Evolutionary conservation across 2,888 invertebrate species (phyloP), one percentile per base, ranked within the genome.

Genomic region (Dasypogon diadema): DNA sequence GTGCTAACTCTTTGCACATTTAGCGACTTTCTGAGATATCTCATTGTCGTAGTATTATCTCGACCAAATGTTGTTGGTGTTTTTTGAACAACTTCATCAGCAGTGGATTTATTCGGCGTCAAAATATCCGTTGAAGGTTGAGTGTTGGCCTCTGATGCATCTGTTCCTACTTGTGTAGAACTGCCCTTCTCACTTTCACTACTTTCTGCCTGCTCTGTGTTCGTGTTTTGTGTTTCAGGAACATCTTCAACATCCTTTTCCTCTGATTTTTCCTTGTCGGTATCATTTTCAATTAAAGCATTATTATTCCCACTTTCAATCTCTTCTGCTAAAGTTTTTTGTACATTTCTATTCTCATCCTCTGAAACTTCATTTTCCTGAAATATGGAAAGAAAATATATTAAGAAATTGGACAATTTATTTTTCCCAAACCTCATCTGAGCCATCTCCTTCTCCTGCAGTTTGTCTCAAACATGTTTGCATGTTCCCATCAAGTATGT

Each of bases 401-500:
- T n/a, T n/a, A n/a, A n/a, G n/a, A n/a, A n/a, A n/a, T n/a, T n/a
- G n/a, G 3, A 8, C 6, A 58, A 58, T 30, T 12, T 58, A 68
- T 30, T 55, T 55, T 58, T 58, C 14, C n/a, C 16, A 14, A 4
- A 5, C 80, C 74, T 80, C 81, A 21, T 80, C 79, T 1, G 80
- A 78, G 75, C 79, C 24, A 34, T 54, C 54, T 76, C 79, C 30
- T 58, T 54, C 54, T 6, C 14, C 56, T 3, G 34, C 51, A 16
- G 16, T 75, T 16, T 63, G 21, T 16, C 56, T n/a, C 2, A 65
- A 18, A 42, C 34, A 14, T 2, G 46, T 6, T 46, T 37, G 74
- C 63, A 30, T 37, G 18, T 24, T 75, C 5, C 85, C 85, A 68
- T 85, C 82, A 0, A 85, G 73, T 78, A 85, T 76, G 5, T 81